A percentile compares a stretch with the other conserved stretches of the same genome.
Evolutionary conservation across 2,888 invertebrate genomes (phyloP).

Genomic region (Pyrgus malvae): DNA sequence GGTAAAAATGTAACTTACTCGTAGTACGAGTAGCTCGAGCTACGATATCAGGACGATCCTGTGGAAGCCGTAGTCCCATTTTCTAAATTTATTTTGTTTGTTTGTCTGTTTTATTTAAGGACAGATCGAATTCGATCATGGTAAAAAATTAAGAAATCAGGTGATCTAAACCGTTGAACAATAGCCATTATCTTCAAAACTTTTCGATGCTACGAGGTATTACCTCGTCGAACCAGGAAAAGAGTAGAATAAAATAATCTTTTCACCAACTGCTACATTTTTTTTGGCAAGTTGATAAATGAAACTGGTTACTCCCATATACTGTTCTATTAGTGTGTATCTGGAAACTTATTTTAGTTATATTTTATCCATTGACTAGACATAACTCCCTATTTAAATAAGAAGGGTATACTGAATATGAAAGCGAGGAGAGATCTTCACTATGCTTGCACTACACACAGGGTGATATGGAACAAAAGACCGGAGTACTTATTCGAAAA

Average conservation of each 20-base stretch:
- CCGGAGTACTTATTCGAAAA: too few relatives aligned
- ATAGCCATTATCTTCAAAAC: slow-evolving; percentile 36
- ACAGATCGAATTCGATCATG: slow-evolving; percentile 41
- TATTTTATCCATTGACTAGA: slow-evolving; percentile 32
- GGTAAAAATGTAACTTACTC: slow-evolving; percentile 32
- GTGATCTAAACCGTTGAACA: slow-evolving; percentile 32
- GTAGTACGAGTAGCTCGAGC: slow-evolving; percentile 31
- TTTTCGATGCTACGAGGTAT: slow-evolving; percentile 30
- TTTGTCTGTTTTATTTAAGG: slow-evolving; percentile 38
- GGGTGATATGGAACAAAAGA: too few relatives aligned
- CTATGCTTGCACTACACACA: too few relatives aligned
- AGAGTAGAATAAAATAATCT: slow-evolving; percentile 32
- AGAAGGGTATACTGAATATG: too few relatives aligned
- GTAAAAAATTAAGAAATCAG: slow-evolving; percentile 36
- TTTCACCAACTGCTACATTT: slow-evolving; percentile 32
- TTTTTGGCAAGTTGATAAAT: slow-evolving; percentile 29
- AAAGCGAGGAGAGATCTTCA: too few relatives aligned
- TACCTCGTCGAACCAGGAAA: slow-evolving; percentile 30
- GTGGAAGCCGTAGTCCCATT: slow-evolving; percentile 30
- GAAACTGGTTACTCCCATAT: slow-evolving; percentile 31
- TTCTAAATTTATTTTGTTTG: slow-evolving; percentile 32
- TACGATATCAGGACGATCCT: slow-evolving; percentile 32
- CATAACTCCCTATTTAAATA: too few relatives aligned
- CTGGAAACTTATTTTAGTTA: slow-evolving; percentile 32
- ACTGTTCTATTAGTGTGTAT: too few relatives aligned